A percentile compares a stretch with the other conserved stretches of the same genome.
Conservation (phyloP, 2,888 invertebrate genomes). For the Chouioia cunea region DNA sequence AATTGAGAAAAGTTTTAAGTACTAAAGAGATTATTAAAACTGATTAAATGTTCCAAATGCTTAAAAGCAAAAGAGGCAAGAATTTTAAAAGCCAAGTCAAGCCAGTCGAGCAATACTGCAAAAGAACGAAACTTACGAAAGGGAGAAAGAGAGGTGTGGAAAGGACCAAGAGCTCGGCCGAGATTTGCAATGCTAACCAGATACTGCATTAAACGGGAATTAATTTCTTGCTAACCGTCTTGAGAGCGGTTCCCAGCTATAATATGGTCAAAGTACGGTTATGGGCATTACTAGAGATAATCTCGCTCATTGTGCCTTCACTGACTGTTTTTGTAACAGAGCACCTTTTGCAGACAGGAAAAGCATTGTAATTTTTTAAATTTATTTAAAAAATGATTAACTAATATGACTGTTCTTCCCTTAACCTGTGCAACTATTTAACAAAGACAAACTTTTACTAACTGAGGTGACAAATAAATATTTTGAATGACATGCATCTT, state of each 20-base stretch:
- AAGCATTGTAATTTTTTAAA: slow-evolving; percentile 6
- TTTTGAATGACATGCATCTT: too few relatives aligned
- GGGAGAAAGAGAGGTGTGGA: slow-evolving; percentile 49
- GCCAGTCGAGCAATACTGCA: slow-evolving; percentile 21
- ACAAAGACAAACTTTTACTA: too few relatives aligned
- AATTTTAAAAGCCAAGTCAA: slow-evolving; percentile 6
- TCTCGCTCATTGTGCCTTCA: slow-evolving; percentile 49
- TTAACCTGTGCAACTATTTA: too few relatives aligned
- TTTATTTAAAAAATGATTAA: slow-evolving; percentile 16
- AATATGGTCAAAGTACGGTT: slow-evolving; percentile 53
- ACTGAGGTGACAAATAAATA: too few relatives aligned
- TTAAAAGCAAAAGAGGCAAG: neutral
- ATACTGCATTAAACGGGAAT: slow-evolving; percentile 66
- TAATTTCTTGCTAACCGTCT: slow-evolving; percentile 66
- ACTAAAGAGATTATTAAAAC: too few relatives aligned
- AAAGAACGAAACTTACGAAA: slow-evolving; percentile 41
- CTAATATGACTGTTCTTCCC: neutral
- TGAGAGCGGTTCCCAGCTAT: slow-evolving; percentile 53
- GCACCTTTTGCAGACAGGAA: neutral
- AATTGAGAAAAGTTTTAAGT: too few relatives aligned
- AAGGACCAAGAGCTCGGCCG: slow-evolving; percentile 43
- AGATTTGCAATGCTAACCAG: slow-evolving; percentile 67
- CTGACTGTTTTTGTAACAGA: neutral
- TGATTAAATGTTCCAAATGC: too few relatives aligned
- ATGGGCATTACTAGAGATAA: slow-evolving; percentile 58